Evolutionary conservation across 2,888 invertebrate species (phyloP).

Genomic region (Theodoxus fluviatilis): DNA sequence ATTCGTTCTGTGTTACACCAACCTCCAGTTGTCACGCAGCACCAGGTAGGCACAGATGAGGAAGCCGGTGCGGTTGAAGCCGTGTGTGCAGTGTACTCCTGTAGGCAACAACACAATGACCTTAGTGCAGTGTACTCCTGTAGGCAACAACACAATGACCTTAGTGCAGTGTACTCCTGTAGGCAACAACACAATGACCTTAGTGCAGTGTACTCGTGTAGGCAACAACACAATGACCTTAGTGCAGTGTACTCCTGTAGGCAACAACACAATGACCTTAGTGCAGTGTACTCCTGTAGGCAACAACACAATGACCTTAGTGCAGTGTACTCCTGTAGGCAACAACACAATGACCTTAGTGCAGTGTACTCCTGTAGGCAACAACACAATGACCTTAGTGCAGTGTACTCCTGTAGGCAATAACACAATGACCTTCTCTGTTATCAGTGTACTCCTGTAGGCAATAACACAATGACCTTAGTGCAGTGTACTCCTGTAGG

Average conservation of each 20-base stretch:
- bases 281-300: conserved; percentile 87
- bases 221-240: no score
- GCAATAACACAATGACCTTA: no score
- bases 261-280: no score
- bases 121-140: conserved; percentile 92
- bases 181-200: no score
- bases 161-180: conserved; percentile 90
- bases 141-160: no score
- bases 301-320: no score
- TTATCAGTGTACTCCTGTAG: conserved; percentile 86
- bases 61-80: conserved; percentile 98
- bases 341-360: no score
- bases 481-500: conserved; percentile 87
- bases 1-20: no score
- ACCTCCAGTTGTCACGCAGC: conserved; percentile 79
- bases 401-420: conserved; percentile 84
- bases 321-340: conserved; percentile 85
- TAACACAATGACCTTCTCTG: no score
- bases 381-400: no score
- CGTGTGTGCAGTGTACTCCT: conserved; percentile 95
- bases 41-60: conserved; percentile 90
- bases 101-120: no score
- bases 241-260: conserved; percentile 87
- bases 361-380: conserved; percentile 83
- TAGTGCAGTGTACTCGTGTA: conserved; percentile 88